Base-by-base conservation (phyloP, 2,888 invertebrate species). In the Hydroisotoma schaefferi region DNA sequence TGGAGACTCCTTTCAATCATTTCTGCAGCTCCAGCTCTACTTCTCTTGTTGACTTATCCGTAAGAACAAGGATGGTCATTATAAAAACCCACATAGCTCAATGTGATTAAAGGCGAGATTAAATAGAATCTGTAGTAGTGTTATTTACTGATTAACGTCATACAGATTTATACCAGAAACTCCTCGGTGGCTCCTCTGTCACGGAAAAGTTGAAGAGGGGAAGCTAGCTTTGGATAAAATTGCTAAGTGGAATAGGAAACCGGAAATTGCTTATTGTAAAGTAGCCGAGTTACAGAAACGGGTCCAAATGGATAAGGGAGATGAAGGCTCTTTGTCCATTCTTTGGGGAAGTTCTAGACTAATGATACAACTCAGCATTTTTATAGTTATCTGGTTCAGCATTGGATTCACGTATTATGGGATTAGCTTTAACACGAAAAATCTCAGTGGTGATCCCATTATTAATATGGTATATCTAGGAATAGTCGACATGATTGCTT, bases 171-270 rank as follows among this genome's bases (percentile, higher is more conserved):
- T 68, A 10, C 65, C 65, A 26, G 69, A 69, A 57, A 65, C 61
- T 29, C 69, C 69, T 2, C 46, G 69, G 6, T 69, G 60, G 60
- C 58, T 68, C 18, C 59, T 69, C 1, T 61, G 63, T 22, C 53
- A 57, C 27, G 51, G 52, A 6, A 40, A 44, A 38, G 65, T 65
- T 1, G 29, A 60, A 1, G 64, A 67, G 55, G 67, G 67, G 0
- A 29, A 25, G 5, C 37, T 54, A 23, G 59, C 55, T 15, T 49
- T 69, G 15, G 18, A n/a, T 6, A 52, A 44, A 28, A 63, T 69
- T 25, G 66, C 69, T 2, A 62, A 61, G 55, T 59, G 57, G 46
- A 69, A 69, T 47, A 49, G 44, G 10, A 53, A 43, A 37, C 28
- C 52, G 10, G 20, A 20, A 47, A 4, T 47, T 20, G 20, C 6